Percentiles rank a stretch among this genome's conserved stretches.
Conservation (phyloP, 2,888 invertebrate genomes). For the Leucophenga maculata region DNA sequence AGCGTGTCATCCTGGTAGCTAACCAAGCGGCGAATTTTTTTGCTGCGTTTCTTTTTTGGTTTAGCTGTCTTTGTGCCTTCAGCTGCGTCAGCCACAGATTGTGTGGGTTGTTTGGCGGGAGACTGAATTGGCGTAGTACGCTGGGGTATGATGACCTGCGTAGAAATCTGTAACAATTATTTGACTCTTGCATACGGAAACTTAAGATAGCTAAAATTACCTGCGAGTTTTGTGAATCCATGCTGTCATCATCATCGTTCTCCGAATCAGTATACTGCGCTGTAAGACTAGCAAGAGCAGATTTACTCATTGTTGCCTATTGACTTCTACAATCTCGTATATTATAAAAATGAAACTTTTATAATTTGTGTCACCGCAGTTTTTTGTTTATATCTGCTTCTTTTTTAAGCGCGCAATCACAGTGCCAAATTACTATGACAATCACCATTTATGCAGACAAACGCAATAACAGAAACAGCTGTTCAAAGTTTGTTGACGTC, state of each 20-base stretch:
- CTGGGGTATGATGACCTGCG: conserved; percentile 64
- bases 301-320: conserved; percentile 55
- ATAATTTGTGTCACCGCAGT: not conserved
- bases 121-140: conserved; percentile 47
- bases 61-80: conserved; percentile 32
- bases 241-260: conserved; percentile 79
- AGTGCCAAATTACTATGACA: too few species aligned
- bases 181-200: too few species aligned
- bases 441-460: not conserved
- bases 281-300: conserved; percentile 86
- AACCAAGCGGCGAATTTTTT: conserved; percentile 75
- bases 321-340: too few species aligned
- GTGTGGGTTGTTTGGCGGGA: conserved; percentile 41
- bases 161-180: too few species aligned
- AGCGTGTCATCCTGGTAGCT: conserved; percentile 83
- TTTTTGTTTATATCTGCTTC: not conserved
- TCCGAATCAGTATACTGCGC: conserved; percentile 94
- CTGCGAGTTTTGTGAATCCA: conserved; percentile 70
- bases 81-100: not conserved
- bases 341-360: not conserved
- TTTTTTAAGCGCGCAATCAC: too few species aligned
- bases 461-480: conserved; percentile 28
- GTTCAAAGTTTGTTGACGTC: conserved; percentile 6
- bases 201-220: conserved; percentile 40
- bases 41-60: conserved; percentile 49